phyloP scores from a whole-genome alignment of 2,797 vertebrate species.

The Channa striata region DNA sequence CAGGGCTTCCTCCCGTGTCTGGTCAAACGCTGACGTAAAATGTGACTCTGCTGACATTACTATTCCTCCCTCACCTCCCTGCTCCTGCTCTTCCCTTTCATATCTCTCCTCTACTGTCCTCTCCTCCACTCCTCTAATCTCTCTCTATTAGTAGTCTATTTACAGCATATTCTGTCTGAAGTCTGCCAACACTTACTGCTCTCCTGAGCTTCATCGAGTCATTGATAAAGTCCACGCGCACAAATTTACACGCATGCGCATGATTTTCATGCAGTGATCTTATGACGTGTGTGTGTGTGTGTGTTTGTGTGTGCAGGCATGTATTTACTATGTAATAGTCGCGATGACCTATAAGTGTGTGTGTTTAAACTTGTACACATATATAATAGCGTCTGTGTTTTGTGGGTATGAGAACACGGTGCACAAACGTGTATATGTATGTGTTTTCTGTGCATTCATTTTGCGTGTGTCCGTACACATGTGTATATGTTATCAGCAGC shows the following conservation, averaged over 20 bases:
- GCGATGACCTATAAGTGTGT: neutral
- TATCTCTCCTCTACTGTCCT: conserved; percentile 77
- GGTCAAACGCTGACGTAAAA: conserved; percentile 42
- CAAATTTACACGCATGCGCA: conserved; percentile 56
- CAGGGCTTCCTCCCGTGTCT: conserved; percentile 12
- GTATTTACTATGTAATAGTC: too few species aligned
- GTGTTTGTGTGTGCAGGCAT: conserved; percentile 27
- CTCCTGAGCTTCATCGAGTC: conserved; percentile 76
- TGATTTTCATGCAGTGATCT: conserved; percentile 35
- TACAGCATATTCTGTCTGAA: conserved; percentile 76
- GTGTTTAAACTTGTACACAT: conserved; percentile 45
- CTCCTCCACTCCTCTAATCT: conserved; percentile 74
- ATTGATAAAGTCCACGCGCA: conserved; percentile 73
- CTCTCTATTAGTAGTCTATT: conserved; percentile 82
- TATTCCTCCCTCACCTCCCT: conserved; percentile 73
- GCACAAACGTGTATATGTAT: conserved; percentile 23
- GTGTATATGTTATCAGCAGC: conserved; percentile 76
- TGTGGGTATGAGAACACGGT: conserved; percentile 35
- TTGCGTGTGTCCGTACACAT: conserved; percentile 54
- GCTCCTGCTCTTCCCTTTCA: conserved; percentile 63
- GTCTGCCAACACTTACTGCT: conserved; percentile 76
- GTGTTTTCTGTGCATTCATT: conserved; percentile 50
- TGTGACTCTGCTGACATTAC: conserved; percentile 61
- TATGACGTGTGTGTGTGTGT: conserved; percentile 17
- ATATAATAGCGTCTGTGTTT: conserved; percentile 18